phyloP scores from a whole-genome alignment of 2,113 vertebrate genomes.

The Cariama cristata region DNA sequence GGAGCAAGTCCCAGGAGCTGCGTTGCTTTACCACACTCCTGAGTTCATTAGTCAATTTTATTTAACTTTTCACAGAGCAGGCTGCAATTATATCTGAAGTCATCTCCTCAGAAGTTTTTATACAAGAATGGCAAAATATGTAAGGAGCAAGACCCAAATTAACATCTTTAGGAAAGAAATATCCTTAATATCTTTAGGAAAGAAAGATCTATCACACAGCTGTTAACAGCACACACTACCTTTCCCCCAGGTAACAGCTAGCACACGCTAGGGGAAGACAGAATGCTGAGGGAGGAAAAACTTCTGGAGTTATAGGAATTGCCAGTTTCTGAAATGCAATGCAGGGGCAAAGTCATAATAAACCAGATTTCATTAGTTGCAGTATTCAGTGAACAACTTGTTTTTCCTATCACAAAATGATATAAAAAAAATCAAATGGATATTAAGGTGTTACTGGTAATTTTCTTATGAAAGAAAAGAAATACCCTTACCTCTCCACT shows the following conservation, averaged over 20 bases:
- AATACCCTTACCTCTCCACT: slow-evolving; percentile 84
- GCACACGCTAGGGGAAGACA: not conserved
- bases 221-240: not conserved
- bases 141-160: not conserved
- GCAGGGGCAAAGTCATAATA: not conserved
- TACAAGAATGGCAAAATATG: not conserved
- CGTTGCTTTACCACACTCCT: not conserved
- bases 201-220: not conserved
- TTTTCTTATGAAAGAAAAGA: not conserved
- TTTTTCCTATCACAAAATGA: not conserved
- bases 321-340: not conserved
- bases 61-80: not conserved
- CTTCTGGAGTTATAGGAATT: not conserved
- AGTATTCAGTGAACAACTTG: not conserved
- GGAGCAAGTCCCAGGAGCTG: not conserved
- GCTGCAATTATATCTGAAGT: not conserved
- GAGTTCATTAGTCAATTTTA: not conserved
- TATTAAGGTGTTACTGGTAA: not conserved
- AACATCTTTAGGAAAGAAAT: not conserved
- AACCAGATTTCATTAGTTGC: not conserved
- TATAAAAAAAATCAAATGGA: not conserved
- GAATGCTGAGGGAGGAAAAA: not conserved
- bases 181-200: not conserved
- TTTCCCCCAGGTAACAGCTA: not conserved
- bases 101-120: not conserved